Conservation (phyloP, 2,888 invertebrate genomes). For the Pseudanteris insignis region DNA sequence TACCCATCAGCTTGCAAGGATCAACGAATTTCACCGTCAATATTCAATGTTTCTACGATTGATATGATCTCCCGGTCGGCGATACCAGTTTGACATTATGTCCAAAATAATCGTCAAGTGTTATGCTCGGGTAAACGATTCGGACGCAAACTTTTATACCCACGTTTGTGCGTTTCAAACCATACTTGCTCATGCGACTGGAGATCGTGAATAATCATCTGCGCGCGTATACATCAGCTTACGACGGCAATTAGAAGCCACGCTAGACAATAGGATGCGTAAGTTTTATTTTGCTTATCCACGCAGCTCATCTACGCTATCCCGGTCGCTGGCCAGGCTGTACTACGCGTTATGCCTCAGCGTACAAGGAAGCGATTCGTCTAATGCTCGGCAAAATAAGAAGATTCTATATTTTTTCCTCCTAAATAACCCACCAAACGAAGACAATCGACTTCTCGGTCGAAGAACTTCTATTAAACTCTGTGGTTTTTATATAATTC, state of each 20-base stretch:
- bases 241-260: constrained; percentile 62
- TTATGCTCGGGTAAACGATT: constrained; percentile 9
- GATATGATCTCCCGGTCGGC: too few relatives aligned
- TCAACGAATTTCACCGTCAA: too few relatives aligned
- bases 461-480: constrained; percentile 34
- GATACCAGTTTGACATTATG: too few relatives aligned
- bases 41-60: too few relatives aligned
- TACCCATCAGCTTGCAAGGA: too few relatives aligned
- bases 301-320: constrained; percentile 53
- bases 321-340: constrained; percentile 37
- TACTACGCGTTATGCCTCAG: constrained; percentile 36
- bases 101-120: too few relatives aligned
- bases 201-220: constrained; percentile 39
- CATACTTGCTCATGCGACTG: constrained; percentile 33
- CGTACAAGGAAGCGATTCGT: constrained; percentile 38
- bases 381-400: constrained; percentile 36
- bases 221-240: constrained; percentile 38
- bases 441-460: constrained; percentile 34
- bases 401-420: constrained; percentile 34
- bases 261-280: constrained; percentile 62
- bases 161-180: constrained; percentile 27
- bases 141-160: constrained; percentile 15
- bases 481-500: constrained; percentile 33
- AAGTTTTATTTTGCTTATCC: constrained; percentile 64
- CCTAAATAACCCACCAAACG: constrained; percentile 19